Percentiles rank a stretch among this genome's conserved stretches.
These are phyloP conservation scores for Temnothorax rugatulus DNA, from an alignment of 2,888 invertebrate species.

Conservation along the genomic window DNA sequence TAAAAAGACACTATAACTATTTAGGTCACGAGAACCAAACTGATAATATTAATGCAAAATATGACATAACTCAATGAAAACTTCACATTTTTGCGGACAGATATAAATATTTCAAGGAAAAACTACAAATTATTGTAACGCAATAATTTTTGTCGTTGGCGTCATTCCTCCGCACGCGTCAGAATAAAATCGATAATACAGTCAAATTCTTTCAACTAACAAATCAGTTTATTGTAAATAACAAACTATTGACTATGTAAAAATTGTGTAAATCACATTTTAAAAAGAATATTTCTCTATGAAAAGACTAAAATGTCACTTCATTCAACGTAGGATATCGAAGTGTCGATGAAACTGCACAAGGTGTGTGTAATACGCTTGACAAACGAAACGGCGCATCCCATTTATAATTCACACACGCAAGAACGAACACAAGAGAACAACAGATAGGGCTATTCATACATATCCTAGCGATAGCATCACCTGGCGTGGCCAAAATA, in stretches of 20 bases:
- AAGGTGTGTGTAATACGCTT: constrained; percentile 11
- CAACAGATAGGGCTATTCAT: constrained; percentile 37
- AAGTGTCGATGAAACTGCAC: constrained; percentile 10
- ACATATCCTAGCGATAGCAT: constrained; percentile 21
- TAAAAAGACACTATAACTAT: neutral
- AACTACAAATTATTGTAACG: neutral
- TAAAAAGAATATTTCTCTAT: neutral
- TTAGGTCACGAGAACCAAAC: neutral
- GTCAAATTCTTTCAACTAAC: neutral
- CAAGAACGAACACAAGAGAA: neutral
- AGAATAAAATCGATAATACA: neutral
- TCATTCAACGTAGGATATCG: neutral
- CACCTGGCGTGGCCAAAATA: constrained; percentile 18
- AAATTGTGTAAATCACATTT: neutral
- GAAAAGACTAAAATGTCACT: neutral
- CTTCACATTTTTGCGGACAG: neutral
- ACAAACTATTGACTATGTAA: neutral
- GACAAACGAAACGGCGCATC: constrained; percentile 32
- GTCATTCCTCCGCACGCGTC: neutral
- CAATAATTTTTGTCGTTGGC: neutral
- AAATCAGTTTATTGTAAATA: neutral
- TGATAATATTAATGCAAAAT: neutral
- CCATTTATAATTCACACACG: constrained; percentile 45
- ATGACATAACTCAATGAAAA: neutral
- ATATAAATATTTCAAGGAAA: neutral